Evolutionary conservation across 2,888 invertebrate species (phyloP), one percentile per base, ranked within the genome.

Genomic region (Netelia melanura): DNA sequence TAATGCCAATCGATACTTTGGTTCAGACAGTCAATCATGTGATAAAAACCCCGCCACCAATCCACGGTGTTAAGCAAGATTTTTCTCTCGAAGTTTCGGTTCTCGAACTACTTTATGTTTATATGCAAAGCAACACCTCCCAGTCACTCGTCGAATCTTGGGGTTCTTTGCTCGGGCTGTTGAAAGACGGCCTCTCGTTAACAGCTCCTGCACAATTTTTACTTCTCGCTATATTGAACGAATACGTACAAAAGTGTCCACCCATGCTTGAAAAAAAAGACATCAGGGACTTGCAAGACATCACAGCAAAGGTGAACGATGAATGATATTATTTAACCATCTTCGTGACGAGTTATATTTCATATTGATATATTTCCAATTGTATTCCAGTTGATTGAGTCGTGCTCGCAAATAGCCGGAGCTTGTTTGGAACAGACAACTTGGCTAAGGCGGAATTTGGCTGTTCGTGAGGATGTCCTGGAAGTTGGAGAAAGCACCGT

Each of bases 391-490:
- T 94, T 98, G 76, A 96, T 98, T 58, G 98, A 98, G 92, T 96
- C 97, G 3, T 96, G 97, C 81, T 97, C 97, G 5, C 96, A 96
- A 93, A 97, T 98, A 54, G 98, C 98, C 8, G 98, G 97, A n/a
- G 97, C 98, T n/a, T 97, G 97, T 89, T 94, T 98, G 87, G 98
- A 98, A 91, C 97, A 98, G 93, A 98, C 98, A 0, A 98, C 98
- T 0, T 98, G 98, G 98, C 93, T 98, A 72, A 94, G 97, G 85
- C 95, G 97, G 87, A 97, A 97, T 94, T 95, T 97, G 84, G 97
- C 97, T 68, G 98, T 98, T 1, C 96, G 97, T 84, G 96, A 96
- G 90, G 96, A 96, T 84, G 95, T 95, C 17, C 93, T 94, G 9
- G 94, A 94, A n/a, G 95, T 94, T 38, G 89, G 90, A 21, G 94